phyloP scores from a whole-genome alignment of 2,888 invertebrate species.

The Agrotis exclamationis region DNA sequence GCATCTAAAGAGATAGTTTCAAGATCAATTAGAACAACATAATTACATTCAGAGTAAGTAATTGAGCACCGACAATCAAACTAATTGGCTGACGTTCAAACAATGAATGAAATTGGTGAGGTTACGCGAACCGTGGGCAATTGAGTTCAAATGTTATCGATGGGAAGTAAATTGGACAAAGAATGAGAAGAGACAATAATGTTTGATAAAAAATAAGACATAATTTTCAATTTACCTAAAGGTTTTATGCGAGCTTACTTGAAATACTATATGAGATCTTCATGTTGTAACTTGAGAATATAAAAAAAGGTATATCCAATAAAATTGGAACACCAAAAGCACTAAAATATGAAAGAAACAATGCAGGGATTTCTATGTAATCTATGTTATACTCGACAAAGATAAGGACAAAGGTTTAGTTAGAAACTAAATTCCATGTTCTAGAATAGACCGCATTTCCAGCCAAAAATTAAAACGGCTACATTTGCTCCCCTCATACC shows the following conservation, averaged over 20 bases:
- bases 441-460: neutral
- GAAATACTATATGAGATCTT: neutral
- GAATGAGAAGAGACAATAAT: constrained; percentile 20
- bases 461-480: neutral
- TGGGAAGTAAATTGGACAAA: constrained; percentile 52
- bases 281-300: no score
- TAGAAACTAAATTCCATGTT: neutral
- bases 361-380: no score
- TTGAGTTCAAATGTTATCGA: constrained; percentile 65
- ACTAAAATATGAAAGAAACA: neutral
- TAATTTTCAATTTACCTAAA: constrained; percentile 33
- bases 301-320: no score
- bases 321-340: no score
- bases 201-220: constrained; percentile 42
- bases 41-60: constrained; percentile 43
- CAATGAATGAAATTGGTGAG: constrained; percentile 62
- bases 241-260: neutral
- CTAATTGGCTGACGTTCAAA: constrained; percentile 57
- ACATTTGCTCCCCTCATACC: neutral
- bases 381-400: no score
- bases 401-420: neutral
- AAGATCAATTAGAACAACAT: constrained; percentile 22
- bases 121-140: constrained; percentile 53
- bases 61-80: constrained; percentile 52
- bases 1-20: constrained; percentile 1